Conservation (phyloP, 2,797 vertebrate species). For the Perodicticus potto region DNA sequence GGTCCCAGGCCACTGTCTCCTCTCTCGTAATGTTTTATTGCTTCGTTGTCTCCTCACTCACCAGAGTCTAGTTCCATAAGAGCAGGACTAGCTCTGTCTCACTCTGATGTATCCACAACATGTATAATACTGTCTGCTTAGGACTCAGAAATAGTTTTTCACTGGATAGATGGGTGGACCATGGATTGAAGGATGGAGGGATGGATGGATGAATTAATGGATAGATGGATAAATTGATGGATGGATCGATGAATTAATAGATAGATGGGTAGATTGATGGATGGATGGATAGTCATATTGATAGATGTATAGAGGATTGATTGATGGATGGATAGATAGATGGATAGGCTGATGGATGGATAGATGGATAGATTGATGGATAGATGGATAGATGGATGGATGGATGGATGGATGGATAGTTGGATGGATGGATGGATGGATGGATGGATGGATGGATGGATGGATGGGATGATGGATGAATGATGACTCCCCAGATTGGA, state of each 20-base stretch:
- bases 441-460: not conserved
- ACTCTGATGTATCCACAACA: not conserved
- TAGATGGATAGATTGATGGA: not conserved
- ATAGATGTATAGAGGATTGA: not conserved
- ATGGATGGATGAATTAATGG: not conserved
- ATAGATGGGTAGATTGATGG: not conserved
- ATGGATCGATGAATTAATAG: not conserved
- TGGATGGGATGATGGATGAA: not conserved
- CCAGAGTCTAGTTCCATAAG: not conserved
- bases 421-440: not conserved
- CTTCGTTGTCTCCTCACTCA: not conserved
- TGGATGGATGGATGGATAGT: not conserved
- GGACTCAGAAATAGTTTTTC: not conserved
- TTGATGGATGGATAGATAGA: not conserved
- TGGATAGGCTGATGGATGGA: not conserved
- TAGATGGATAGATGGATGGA: not conserved
- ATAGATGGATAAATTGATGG: not conserved
- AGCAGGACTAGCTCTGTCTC: not conserved
- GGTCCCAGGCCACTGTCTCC: no score
- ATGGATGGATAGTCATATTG: not conserved
- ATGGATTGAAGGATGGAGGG: not conserved
- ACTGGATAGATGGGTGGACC: not conserved
- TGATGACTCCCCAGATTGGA: no score
- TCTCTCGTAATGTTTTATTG: not conserved
- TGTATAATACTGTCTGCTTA: not conserved